phyloP scores from a whole-genome alignment of 2,113 vertebrate genomes.

The Coreoperca whiteheadi region DNA sequence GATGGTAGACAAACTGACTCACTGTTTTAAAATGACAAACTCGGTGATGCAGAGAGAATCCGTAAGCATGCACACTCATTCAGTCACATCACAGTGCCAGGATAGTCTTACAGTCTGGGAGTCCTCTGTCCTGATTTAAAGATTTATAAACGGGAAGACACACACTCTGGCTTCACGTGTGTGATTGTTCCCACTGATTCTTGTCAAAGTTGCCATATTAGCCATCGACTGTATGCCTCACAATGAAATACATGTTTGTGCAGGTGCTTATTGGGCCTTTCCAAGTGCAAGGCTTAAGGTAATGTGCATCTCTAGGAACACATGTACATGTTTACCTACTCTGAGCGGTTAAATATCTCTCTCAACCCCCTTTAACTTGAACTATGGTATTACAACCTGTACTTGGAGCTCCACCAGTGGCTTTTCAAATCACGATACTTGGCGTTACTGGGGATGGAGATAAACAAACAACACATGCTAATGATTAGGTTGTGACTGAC shows the following conservation, averaged over 20 bases:
- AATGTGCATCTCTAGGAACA: background rate
- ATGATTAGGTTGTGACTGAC: background rate
- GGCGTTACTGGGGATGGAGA: background rate
- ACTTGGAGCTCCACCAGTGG: background rate
- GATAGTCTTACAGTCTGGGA: background rate
- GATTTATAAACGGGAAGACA: background rate
- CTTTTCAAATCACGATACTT: background rate
- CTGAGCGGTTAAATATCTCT: background rate
- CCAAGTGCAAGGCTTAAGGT: background rate
- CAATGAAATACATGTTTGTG: background rate
- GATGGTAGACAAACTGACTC: constrained; percentile 23
- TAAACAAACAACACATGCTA: background rate
- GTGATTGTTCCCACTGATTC: background rate
- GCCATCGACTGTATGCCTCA: background rate
- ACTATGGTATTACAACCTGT: background rate
- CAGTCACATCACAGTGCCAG: background rate
- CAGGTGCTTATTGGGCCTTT: background rate
- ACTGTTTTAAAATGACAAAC: constrained; percentile 18
- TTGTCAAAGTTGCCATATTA: too few relatives aligned
- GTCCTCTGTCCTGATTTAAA: background rate
- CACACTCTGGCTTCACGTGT: background rate
- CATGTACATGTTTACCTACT: background rate
- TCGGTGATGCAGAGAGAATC: background rate
- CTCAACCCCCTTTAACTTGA: background rate
- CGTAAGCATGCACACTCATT: background rate